Percentiles rank a stretch among this genome's conserved stretches.
Conservation (phyloP, 2,888 invertebrate species). For the Amblyteles armatorius region DNA sequence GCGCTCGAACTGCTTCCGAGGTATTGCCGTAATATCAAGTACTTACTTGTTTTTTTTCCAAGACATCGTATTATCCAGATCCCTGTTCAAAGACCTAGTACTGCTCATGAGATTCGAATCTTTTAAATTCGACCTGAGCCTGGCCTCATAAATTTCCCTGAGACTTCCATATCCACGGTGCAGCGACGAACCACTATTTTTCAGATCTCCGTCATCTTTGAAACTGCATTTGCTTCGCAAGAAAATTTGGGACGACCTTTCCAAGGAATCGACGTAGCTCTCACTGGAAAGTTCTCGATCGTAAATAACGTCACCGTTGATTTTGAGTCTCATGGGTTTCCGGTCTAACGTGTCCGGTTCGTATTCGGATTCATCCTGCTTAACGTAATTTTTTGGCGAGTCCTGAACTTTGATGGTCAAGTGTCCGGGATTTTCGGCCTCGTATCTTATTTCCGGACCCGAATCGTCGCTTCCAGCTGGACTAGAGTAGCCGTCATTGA, state of each 20-base stretch:
- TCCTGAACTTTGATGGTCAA: slow-evolving; percentile 94
- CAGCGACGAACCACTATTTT: slow-evolving; percentile 82
- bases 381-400: slow-evolving; percentile 91
- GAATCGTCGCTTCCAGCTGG: slow-evolving; percentile 85
- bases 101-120: slow-evolving; percentile 68
- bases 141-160: slow-evolving; percentile 90
- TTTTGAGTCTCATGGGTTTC: slow-evolving; percentile 88
- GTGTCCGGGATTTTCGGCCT: slow-evolving; percentile 90
- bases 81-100: slow-evolving; percentile 70
- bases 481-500: slow-evolving; percentile 89
- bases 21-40: not conserved
- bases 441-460: slow-evolving; percentile 87
- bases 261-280: slow-evolving; percentile 86
- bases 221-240: slow-evolving; percentile 90
- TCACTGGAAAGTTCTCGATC: slow-evolving; percentile 83
- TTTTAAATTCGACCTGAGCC: slow-evolving; percentile 74
- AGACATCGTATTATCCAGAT: slow-evolving; percentile 70
- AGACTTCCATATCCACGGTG: slow-evolving; percentile 88
- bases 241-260: slow-evolving; percentile 87
- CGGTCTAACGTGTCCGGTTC: slow-evolving; percentile 95
- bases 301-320: slow-evolving; percentile 80
- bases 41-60: slow-evolving; percentile 76
- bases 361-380: slow-evolving; percentile 92
- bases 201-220: slow-evolving; percentile 85
- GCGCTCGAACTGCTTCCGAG: not conserved